Base-by-base conservation (phyloP, 2,113 vertebrate species). In the Leptobrachium ailaonicum region DNA sequence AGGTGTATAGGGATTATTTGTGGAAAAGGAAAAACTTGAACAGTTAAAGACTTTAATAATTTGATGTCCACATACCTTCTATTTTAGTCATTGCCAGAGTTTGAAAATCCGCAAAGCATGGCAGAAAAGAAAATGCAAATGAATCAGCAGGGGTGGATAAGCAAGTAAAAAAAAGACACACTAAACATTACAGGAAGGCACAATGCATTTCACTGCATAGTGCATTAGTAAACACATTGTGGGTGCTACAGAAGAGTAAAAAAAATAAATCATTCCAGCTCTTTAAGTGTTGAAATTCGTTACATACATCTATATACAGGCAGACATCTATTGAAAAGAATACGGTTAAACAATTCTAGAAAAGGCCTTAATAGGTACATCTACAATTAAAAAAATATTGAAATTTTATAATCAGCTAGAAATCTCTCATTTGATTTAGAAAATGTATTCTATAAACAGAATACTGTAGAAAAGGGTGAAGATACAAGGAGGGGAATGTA, bases 71-170 rank as follows among this genome's bases (percentile, higher is more conserved):
- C 79, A 81, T 81, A 81, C 79, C 79, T 81, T 81, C 79, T 81
- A 75, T 66, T 81, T 75, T 69, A 69, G 64, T 42, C 66, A 81
- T 75, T 75, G 72, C 71, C 79, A 81, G 71, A 64, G 73, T 69
- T 81, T 75, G 71, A 69, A 81, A 81, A 62, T 81, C 79, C 79
- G 79, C 79, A 81, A 81, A 75, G 79, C 79, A 75, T 81, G 79
- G 72, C 66, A 81, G 72, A 81, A 81, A 81, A 81, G 66, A 75
- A 81, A 81, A 81, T 75, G 72, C 71, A 75, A 53, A 64, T 75
- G 66, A 81, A 81, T 81, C 71, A 79, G 77, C 44, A 81, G 53
- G 54, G 47, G 72, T 14, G 72, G 79, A 81, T 12, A 80, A 41
- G 20, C 20, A 32, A 32, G 20, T 80, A 43, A 63, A 42, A 60